Percentiles rank a stretch among this genome's conserved stretches.
phyloP scores from a whole-genome alignment of 2,113 vertebrate species.

The Nerophis ophidion region DNA sequence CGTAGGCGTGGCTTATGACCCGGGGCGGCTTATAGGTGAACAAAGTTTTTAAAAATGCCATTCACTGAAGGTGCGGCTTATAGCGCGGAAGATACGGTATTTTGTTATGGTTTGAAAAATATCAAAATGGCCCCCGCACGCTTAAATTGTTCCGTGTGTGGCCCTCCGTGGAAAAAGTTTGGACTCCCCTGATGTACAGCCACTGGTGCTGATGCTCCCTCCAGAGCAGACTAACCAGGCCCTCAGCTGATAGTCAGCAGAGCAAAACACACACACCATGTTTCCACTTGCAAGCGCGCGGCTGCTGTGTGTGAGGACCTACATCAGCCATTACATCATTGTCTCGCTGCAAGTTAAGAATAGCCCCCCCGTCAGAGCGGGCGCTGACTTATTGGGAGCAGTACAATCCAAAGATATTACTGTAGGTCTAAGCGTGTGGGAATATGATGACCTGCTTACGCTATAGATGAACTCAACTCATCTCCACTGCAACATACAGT shows the following conservation, averaged over 20 bases:
- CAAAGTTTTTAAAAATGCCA: no score
- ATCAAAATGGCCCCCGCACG: no score
- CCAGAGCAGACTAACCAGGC: slow-evolving; percentile 70
- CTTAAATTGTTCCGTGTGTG: no score
- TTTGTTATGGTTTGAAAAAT: no score
- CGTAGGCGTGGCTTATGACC: no score
- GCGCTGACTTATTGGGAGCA: slow-evolving; percentile 72
- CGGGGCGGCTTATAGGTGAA: no score
- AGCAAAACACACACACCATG: slow-evolving; percentile 68
- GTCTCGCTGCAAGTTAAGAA: slow-evolving; percentile 70
- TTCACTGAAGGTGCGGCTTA: no score
- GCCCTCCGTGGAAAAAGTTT: no score
- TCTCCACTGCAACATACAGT: slow-evolving; percentile 41
- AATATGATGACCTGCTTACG: slow-evolving; percentile 70
- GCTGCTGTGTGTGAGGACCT: slow-evolving; percentile 59
- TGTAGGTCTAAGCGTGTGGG: slow-evolving; percentile 72
- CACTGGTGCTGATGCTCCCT: slow-evolving; percentile 50
- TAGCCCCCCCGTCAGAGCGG: slow-evolving; percentile 67
- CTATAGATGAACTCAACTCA: slow-evolving; percentile 69
- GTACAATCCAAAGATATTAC: slow-evolving; percentile 75
- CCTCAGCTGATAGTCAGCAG: slow-evolving; percentile 69
- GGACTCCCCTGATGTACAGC: no score
- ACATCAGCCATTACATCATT: slow-evolving; percentile 71
- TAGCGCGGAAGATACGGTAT: no score
- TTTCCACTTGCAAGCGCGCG: slow-evolving; percentile 68